Evolutionary conservation across 2,113 vertebrate species (phyloP).

Genomic region (Coregonus clupeaformis): DNA sequence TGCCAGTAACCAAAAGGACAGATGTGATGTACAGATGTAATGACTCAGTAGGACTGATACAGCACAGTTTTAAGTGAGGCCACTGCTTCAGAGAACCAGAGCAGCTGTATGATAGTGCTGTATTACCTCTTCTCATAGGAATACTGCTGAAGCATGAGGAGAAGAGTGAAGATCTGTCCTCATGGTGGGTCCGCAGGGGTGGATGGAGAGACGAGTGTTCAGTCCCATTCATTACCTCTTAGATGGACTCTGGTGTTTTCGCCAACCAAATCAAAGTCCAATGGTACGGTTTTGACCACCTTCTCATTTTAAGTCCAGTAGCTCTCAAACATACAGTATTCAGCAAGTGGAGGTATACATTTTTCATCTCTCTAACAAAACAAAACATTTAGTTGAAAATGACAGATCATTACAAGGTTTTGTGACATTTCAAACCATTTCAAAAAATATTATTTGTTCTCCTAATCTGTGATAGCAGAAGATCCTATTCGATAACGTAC

Average conservation of each 20-base stretch:
- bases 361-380: conserved; percentile 30
- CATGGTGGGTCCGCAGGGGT: not conserved
- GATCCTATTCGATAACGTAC: conserved; percentile 25
- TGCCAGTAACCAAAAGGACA: not conserved
- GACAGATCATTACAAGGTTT: not conserved
- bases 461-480: conserved; percentile 49
- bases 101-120: not conserved
- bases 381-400: not conserved
- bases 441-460: conserved; percentile 39
- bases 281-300: conserved; percentile 16
- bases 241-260: no score
- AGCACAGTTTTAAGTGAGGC: not conserved
- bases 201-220: not conserved
- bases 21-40: no score
- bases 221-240: not conserved
- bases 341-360: conserved; percentile 38
- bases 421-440: conserved; percentile 20
- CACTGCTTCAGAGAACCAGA: not conserved
- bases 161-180: not conserved
- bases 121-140: not conserved
- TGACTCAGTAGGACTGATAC: not conserved
- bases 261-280: not conserved
- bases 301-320: not conserved
- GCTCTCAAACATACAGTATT: conserved; percentile 47
- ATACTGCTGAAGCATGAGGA: not conserved